Conservation (phyloP, 1,140 invertebrate species). For the Tetramorium alpestre region DNA sequence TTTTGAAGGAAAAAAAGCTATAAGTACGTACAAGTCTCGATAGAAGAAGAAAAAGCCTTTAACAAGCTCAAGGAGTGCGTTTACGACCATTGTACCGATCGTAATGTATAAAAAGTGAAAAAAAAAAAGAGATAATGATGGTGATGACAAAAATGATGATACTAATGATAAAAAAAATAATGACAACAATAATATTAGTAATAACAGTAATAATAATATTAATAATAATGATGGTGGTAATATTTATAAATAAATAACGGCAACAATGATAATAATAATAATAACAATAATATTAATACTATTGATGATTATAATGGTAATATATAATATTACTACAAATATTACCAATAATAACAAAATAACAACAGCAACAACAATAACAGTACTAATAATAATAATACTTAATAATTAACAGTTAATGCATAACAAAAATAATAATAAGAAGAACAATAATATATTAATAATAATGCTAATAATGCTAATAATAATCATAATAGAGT, state of each 20-base stretch:
- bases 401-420: conserved; percentile 55
- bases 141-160: conserved; percentile 35
- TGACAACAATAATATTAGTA: conserved; percentile 46
- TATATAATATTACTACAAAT: conserved; percentile 51
- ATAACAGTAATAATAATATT: conserved; percentile 43
- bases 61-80: conserved; percentile 72
- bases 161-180: conserved; percentile 34
- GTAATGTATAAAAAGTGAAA: conserved; percentile 64
- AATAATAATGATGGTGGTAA: conserved; percentile 21
- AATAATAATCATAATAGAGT: conserved; percentile 60
- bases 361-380: conserved; percentile 52
- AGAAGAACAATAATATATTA: conserved; percentile 58
- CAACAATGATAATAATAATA: conserved; percentile 56
- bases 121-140: conserved; percentile 34
- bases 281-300: conserved; percentile 60
- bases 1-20: conserved; percentile 57
- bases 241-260: conserved; percentile 30
- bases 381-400: conserved; percentile 43
- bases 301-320: conserved; percentile 51
- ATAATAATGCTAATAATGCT: conserved; percentile 46
- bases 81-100: conserved; percentile 65
- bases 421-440: conserved; percentile 59
- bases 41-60: conserved; percentile 64
- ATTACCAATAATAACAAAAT: conserved; percentile 57
- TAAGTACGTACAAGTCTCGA: conserved; percentile 60